Percentiles rank a stretch among this genome's conserved stretches.
Evolutionary conservation across 2,888 invertebrate genomes (phyloP).

Genomic region (Campaea margaritaria): DNA sequence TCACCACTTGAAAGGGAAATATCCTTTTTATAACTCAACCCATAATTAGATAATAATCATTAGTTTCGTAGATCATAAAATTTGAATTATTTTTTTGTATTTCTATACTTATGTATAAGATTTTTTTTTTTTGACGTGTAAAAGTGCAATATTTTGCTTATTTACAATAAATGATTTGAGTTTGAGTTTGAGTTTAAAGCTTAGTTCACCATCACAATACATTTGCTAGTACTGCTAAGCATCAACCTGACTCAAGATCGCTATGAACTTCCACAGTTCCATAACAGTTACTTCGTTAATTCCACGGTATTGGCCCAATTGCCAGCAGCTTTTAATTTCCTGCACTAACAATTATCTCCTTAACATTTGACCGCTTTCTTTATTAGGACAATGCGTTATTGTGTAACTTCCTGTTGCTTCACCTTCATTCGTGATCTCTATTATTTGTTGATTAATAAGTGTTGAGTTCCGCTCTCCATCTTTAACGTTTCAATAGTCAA

Average conservation of each 20-base stretch:
- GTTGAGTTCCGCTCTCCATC: no score
- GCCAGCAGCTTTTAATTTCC: conserved; percentile 82
- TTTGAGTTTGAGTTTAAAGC: no score
- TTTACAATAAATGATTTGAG: no score
- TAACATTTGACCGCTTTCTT: conserved; percentile 84
- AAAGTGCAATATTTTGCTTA: no score
- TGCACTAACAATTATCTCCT: conserved; percentile 82
- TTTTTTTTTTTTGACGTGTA: no score
- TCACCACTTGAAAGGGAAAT: no score
- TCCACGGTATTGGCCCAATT: conserved; percentile 70
- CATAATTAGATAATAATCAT: no score
- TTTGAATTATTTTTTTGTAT: no score
- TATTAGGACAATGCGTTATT: conserved; percentile 66
- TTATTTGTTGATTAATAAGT: conserved; percentile 12
- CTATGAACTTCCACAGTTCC: conserved; percentile 40
- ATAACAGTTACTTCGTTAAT: conserved; percentile 32
- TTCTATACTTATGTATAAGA: no score
- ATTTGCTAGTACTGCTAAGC: conserved; percentile 27
- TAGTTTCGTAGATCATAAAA: no score
- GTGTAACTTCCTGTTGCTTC: conserved; percentile 65
- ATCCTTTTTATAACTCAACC: no score
- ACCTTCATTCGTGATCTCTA: conserved; percentile 38
- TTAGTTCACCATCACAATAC: conserved; percentile 26
- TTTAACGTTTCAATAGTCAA: no score
- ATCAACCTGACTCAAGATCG: conserved; percentile 46